Conservation (phyloP, 2,797 vertebrate species). For the Hoplostethus mediterraneus region DNA sequence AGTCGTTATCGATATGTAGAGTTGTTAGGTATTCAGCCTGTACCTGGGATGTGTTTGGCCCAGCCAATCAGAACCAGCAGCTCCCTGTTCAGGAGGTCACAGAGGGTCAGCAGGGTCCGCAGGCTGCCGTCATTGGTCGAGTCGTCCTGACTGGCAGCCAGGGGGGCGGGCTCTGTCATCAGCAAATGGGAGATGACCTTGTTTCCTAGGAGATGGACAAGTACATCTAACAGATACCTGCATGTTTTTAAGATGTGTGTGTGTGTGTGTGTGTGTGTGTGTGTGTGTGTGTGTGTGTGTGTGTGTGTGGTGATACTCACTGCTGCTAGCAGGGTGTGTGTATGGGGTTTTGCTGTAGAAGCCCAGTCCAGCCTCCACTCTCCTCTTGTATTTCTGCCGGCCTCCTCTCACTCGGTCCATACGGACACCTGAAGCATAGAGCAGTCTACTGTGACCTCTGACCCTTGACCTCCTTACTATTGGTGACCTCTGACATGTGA, state of each 20-base stretch:
- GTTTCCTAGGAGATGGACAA: conserved; percentile 73
- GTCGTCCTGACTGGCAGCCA: conserved; percentile 79
- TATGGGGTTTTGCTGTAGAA: conserved; percentile 44
- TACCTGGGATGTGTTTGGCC: conserved; percentile 87
- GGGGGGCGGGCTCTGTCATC: conserved; percentile 76
- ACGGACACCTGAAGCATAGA: conserved; percentile 78
- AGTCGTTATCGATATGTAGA: no score
- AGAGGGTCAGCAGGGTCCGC: conserved; percentile 80
- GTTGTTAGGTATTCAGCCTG: no score
- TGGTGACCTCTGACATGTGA: no score
- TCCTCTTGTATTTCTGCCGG: conserved; percentile 83
- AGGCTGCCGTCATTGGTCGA: conserved; percentile 75
- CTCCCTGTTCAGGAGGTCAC: conserved; percentile 85
- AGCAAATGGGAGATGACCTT: conserved; percentile 82
- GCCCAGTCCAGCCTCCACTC: conserved; percentile 60
- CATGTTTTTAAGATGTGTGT: no score
- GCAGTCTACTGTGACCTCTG: neutral
- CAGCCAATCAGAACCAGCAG: conserved; percentile 85
- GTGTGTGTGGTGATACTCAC: conserved; percentile 61
- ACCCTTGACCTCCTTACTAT: no score
- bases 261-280: no score
- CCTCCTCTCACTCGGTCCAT: conserved; percentile 86
- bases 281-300: no score
- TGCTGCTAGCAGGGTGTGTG: conserved; percentile 48
- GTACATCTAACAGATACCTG: neutral